These are phyloP conservation scores for Trachelus stipa DNA, from an alignment of 2,888 invertebrate genomes.

Conservation along the genomic window DNA sequence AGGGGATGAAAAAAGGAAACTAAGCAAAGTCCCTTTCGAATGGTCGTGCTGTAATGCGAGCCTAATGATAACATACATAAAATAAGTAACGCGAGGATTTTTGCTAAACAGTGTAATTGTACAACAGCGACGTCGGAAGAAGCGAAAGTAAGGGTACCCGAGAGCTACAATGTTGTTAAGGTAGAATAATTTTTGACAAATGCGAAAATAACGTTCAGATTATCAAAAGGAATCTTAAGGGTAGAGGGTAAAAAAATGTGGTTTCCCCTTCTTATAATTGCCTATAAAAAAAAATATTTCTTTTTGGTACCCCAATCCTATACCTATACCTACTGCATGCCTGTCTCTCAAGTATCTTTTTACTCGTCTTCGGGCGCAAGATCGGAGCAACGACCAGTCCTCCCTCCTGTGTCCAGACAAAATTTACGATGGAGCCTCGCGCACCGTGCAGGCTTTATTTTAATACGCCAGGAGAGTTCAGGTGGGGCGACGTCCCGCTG, in stretches of 20 bases:
- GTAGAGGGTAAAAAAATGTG: background rate
- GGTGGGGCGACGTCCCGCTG: constrained; percentile 55
- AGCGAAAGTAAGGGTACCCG: background rate
- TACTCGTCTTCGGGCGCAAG: constrained; percentile 49
- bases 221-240: background rate
- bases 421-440: constrained; percentile 58
- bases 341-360: constrained; percentile 53
- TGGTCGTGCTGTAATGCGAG: background rate
- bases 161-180: background rate
- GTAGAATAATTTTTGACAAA: background rate
- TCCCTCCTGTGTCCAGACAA: constrained; percentile 47
- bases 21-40: background rate
- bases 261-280: background rate
- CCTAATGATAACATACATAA: background rate
- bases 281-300: background rate
- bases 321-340: constrained; percentile 51
- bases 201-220: background rate
- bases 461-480: constrained; percentile 49
- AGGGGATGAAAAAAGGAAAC: background rate
- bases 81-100: background rate
- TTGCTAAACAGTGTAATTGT: background rate
- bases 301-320: background rate
- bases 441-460: constrained; percentile 59
- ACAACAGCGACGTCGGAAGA: accelerated
- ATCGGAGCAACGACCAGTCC: constrained; percentile 56